A percentile compares a stretch with the other conserved stretches of the same genome.
Evolutionary conservation across 1,140 invertebrate species (phyloP).

Genomic region (Paracyclopina nana): DNA sequence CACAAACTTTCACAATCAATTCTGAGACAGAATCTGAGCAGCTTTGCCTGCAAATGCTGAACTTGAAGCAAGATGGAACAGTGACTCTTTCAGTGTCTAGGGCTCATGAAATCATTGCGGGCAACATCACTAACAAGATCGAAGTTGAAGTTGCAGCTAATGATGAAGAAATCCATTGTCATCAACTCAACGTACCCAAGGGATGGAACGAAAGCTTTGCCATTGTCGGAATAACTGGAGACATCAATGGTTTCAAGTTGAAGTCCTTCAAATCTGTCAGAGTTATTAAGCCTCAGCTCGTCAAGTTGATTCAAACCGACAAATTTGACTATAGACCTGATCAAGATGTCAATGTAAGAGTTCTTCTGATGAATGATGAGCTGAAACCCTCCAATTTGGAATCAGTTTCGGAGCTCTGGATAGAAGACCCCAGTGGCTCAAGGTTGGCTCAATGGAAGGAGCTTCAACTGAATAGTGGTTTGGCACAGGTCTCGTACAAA

Average conservation of each 20-base stretch:
- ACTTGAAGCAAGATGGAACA: not conserved
- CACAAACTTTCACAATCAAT: not conserved
- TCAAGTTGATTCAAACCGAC: slow-evolving; percentile 29
- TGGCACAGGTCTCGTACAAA: slow-evolving; percentile 33
- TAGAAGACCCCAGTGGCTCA: slow-evolving; percentile 36
- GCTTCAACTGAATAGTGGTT: slow-evolving; percentile 30
- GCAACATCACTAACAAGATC: not conserved
- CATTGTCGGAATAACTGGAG: slow-evolving; percentile 4
- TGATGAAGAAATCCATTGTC: slow-evolving; percentile 1
- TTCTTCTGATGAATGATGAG: slow-evolving; percentile 31
- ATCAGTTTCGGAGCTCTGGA: slow-evolving; percentile 32
- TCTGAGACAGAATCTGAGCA: not conserved
- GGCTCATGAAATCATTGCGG: not conserved
- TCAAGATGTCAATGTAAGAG: slow-evolving; percentile 34
- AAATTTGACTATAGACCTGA: slow-evolving; percentile 41
- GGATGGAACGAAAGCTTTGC: not conserved
- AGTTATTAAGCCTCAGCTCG: not conserved
- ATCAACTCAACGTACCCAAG: not conserved
- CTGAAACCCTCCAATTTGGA: slow-evolving; percentile 26
- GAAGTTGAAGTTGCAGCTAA: not conserved
- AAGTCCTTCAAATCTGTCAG: not conserved
- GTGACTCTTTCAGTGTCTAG: not conserved
- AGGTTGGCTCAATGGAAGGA: slow-evolving; percentile 38
- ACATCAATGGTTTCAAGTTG: not conserved
- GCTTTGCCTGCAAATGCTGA: slow-evolving; percentile 2